A percentile compares a stretch with the other conserved stretches of the same genome.
Conservation (phyloP, 2,888 invertebrate species). For the Parasteatoda lunata region DNA sequence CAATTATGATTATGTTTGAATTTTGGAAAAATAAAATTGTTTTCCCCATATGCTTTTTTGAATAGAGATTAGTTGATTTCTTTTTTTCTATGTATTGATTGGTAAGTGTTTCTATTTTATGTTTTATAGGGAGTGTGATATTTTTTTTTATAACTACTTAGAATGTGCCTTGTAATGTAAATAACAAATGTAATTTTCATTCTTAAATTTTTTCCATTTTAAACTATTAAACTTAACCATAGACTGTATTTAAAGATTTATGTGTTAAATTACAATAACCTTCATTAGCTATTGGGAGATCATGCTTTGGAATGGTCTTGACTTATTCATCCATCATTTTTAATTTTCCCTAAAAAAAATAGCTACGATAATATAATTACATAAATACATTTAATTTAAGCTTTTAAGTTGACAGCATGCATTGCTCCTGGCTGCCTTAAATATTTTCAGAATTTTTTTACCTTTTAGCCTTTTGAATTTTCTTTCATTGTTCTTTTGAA, state of each 20-base stretch:
- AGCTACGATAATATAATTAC: too few species aligned
- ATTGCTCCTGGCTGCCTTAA: too few species aligned
- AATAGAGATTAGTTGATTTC: slow-evolving; percentile 7
- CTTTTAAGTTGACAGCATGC: too few species aligned
- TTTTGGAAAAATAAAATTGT: slow-evolving; percentile 25
- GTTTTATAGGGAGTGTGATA: slow-evolving; percentile 47
- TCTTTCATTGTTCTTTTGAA: too few species aligned
- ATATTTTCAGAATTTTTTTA: too few species aligned
- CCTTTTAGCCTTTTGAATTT: too few species aligned
- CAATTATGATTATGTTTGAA: not conserved
- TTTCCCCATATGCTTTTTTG: slow-evolving; percentile 16
- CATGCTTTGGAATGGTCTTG: too few species aligned
- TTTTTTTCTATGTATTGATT: slow-evolving; percentile 25
- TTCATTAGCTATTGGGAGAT: too few species aligned
- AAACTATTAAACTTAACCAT: slow-evolving; percentile 29
- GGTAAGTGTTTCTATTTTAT: slow-evolving; percentile 29
- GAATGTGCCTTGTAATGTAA: slow-evolving; percentile 68
- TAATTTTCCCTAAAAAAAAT: too few species aligned
- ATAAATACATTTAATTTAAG: too few species aligned
- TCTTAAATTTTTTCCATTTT: slow-evolving; percentile 41
- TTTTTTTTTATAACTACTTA: slow-evolving; percentile 58
- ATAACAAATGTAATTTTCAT: slow-evolving; percentile 48
- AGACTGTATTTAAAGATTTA: not conserved
- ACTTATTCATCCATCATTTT: too few species aligned
- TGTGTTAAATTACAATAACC: too few species aligned